Conservation (phyloP, 2,888 invertebrate genomes). For the Peribatodes rhomboidaria region DNA sequence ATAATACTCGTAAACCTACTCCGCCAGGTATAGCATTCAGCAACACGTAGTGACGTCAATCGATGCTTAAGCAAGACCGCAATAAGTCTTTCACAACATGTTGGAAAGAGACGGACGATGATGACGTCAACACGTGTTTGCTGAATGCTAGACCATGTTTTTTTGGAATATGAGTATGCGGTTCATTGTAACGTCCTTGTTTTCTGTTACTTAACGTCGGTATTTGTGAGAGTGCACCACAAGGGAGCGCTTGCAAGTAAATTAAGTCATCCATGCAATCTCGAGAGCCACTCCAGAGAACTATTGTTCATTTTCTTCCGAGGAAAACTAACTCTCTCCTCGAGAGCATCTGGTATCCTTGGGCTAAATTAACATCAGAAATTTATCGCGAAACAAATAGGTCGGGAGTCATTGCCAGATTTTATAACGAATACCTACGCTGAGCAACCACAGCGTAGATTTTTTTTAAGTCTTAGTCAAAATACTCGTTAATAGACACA, state of each 20-base stretch:
- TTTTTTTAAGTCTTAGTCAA: no score
- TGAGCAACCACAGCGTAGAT: no score
- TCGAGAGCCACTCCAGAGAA: slow-evolving; percentile 25
- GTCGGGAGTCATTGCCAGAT: slow-evolving; percentile 10
- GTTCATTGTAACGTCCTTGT: background rate
- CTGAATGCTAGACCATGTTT: no score
- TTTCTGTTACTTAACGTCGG: slow-evolving; percentile 7
- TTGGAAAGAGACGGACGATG: no score
- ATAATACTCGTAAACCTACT: no score
- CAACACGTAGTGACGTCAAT: no score
- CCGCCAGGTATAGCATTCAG: no score
- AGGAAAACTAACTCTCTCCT: slow-evolving; percentile 26
- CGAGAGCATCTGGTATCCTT: slow-evolving; percentile 38
- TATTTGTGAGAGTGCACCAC: slow-evolving; percentile 21
- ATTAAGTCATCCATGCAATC: slow-evolving; percentile 32
- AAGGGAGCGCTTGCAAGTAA: slow-evolving; percentile 22
- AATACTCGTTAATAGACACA: no score
- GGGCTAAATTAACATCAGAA: slow-evolving; percentile 46
- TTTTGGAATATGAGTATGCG: no score
- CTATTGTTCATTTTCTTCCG: slow-evolving; percentile 34
- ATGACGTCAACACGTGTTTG: no score
- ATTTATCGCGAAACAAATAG: slow-evolving; percentile 42
- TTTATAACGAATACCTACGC: background rate
- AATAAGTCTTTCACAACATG: no score
- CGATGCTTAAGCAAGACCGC: no score